Evolutionary conservation across 2,888 invertebrate species (phyloP), one percentile per base, ranked within the genome.

Genomic region (Drosophila niveifrons): DNA sequence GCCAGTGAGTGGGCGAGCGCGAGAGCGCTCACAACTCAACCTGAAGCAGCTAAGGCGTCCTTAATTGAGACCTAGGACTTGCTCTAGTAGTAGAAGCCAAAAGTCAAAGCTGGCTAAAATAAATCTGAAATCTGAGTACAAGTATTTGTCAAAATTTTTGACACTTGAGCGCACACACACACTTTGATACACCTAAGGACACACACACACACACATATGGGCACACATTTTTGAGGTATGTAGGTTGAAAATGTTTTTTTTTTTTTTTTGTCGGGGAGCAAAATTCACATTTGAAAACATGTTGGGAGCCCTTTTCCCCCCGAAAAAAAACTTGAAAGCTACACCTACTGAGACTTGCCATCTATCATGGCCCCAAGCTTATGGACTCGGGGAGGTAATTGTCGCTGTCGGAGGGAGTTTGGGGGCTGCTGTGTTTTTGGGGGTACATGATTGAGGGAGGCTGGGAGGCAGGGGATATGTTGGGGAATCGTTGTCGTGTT

Each of bases 301-400:
- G 67, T 74, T 64, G 56, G 39, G 66, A 67, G 51, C 57, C 52
- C 36, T 36, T 69, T 67, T 80, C 75, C 13, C 28, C 15, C 50
- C 47, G 10, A 1, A 9, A 51, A 51, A 68, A 74, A 72, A 80
- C 61, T 82, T 84, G 57, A 50, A 13, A 47, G 58, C 43, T 69
- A 81, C 81, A 85, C 86, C 81, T 82, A 78, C 73, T 66, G 71
- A 81, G 76, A 76, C 76, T 68, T 79, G 82, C 75, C 83, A 83
- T 83, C 83, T 83, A 83, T 83, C 83, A 83, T 87, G 81, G 68
- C 52, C 48, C 57, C 52, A 78, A 82, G 64, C 63, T 59, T 68
- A 63, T 18, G 56, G 15, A 31, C 29, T 2, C 2, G 28, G 15
- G 72, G 75, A 75, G 83, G 83, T 84, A 88, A 84, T 84, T 84